phyloP scores from a whole-genome alignment of 2,797 vertebrate species.

The Falco rusticolus region DNA sequence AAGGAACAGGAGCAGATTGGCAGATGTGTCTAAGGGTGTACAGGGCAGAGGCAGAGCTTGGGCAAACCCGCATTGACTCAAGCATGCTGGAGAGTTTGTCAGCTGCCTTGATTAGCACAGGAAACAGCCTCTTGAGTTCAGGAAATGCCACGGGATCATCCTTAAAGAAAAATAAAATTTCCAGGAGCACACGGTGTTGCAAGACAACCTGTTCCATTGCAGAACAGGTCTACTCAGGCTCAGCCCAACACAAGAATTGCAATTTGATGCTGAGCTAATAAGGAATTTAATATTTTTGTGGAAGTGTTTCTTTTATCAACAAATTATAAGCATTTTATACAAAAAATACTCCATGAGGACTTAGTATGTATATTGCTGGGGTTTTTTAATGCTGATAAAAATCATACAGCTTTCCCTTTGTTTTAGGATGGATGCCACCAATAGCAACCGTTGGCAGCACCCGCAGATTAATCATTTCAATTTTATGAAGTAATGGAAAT shows the following conservation, averaged over 20 bases:
- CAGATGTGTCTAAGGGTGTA: not conserved
- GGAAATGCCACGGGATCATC: constrained; percentile 14
- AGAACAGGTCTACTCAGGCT: not conserved
- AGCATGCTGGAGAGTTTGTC: not conserved
- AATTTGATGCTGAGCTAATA: not conserved
- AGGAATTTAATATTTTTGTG: not conserved
- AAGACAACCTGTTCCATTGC: not conserved
- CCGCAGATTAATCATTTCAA: not conserved
- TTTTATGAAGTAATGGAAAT: not conserved
- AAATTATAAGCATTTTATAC: not conserved
- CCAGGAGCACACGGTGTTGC: not conserved
- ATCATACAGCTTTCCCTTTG: not conserved
- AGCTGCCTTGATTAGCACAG: constrained; percentile 17
- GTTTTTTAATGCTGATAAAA: not conserved
- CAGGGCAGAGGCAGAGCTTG: constrained; percentile 8
- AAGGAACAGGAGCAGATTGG: not conserved
- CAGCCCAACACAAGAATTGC: not conserved
- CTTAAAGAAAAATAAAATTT: not conserved
- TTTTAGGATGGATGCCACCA: not conserved
- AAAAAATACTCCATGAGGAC: not conserved
- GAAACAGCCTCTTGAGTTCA: not conserved
- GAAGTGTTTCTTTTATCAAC: not conserved
- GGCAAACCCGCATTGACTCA: constrained; percentile 22
- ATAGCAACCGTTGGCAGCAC: not conserved
- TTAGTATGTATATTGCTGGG: not conserved